Evolutionary conservation across 2,888 invertebrate species (phyloP), one percentile per base, ranked within the genome.

Genomic region (Achlya flavicornis): DNA sequence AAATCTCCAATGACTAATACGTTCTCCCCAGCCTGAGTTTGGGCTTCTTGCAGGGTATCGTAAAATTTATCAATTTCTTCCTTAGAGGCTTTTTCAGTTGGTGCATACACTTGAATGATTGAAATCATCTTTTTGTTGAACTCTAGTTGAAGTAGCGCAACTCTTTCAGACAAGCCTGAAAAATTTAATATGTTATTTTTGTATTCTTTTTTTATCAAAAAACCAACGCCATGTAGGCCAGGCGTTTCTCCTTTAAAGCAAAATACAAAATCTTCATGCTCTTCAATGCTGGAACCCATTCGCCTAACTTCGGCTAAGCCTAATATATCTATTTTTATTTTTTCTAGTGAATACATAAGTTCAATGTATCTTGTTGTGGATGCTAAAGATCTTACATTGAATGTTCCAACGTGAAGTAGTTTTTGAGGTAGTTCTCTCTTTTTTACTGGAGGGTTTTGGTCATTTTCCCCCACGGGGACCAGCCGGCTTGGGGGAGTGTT

Each of bases 151-250:
- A 61, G 41, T 35, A 60, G 3, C 7, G 41, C 48, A 14, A 63
- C 61, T 43, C 63, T 11, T 57, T 64, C 64, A n/a, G 64, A 64
- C n/a, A 64, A 10, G 8, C 57, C 64, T 12, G 16, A 61, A n/a
- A n/a, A n/a, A n/a, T n/a, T n/a, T 32, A 60, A 14, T 26, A 64
- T 64, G 16, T 66, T 43, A 33, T 65, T 57, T 41, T 66, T 66
- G 5, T 19, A n/a, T 53, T 4, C 4, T 53, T 53, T 53, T 7
- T 19, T 53, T 16, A 69, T 61, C 16, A 67, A 12, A 46, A 70
- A 70, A n/a, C 70, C 66, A 0, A 70, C 70, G 14, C 67, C 70
- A 57, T 70, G 8, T 38, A 64, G n/a, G 11, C 67, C 70, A 8
- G 14, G 12, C 57, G 62, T 66, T 66, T 67, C 33, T 1, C 64